Evolutionary conservation across 2,888 invertebrate genomes (phyloP).

Genomic region (Xylota segnis): DNA sequence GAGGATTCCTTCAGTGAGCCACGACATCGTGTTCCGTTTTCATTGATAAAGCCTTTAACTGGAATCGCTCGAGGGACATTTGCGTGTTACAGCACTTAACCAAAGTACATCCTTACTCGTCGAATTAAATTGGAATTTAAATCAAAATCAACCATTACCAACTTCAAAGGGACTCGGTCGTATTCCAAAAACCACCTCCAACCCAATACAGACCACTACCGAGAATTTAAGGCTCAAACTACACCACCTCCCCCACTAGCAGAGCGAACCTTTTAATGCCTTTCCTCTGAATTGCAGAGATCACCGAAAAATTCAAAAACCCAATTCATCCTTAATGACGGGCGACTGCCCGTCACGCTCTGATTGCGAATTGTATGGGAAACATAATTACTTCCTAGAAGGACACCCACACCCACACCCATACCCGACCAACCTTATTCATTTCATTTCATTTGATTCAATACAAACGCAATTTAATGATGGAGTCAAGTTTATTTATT

Average conservation of each 20-base stretch:
- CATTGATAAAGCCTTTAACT: no score
- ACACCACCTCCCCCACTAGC: not conserved
- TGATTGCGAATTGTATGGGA: conserved; percentile 25
- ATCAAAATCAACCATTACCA: not conserved
- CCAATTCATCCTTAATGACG: conserved; percentile 6
- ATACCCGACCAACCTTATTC: not conserved
- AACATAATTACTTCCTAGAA: conserved; percentile 27
- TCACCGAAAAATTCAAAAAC: conserved; percentile 10
- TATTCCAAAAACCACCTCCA: not conserved
- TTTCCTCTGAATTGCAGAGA: conserved; percentile 16
- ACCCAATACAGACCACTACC: not conserved
- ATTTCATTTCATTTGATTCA: not conserved
- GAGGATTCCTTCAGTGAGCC: no score
- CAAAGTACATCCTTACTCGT: not conserved
- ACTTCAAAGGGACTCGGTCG: not conserved
- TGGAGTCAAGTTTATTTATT: not conserved
- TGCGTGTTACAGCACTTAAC: not conserved
- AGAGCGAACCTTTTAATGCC: conserved; percentile 21
- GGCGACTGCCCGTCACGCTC: conserved; percentile 41
- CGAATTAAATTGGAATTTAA: not conserved
- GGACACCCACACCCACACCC: not conserved
- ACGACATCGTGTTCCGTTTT: no score
- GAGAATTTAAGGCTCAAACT: conserved; percentile 16
- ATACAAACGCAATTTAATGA: not conserved
- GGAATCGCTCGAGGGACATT: not conserved